phyloP scores from a whole-genome alignment of 2,888 invertebrate genomes.

The Hipparchia semele region DNA sequence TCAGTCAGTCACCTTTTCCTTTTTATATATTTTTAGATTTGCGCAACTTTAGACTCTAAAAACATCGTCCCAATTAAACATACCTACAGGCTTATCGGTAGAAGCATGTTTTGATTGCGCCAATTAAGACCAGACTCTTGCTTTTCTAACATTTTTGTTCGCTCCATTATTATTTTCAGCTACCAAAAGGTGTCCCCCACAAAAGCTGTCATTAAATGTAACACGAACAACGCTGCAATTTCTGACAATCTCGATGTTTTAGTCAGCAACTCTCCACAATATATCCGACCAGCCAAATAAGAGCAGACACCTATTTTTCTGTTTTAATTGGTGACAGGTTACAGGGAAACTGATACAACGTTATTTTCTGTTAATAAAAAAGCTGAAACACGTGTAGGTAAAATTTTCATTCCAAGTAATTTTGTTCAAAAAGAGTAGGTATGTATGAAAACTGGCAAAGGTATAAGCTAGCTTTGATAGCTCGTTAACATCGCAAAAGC shows the following conservation, averaged over 20 bases:
- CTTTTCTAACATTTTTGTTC: not conserved
- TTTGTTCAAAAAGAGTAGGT: too few relatives aligned
- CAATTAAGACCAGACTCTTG: not conserved
- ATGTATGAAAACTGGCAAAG: too few relatives aligned
- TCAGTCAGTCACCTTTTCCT: too few relatives aligned
- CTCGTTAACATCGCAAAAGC: too few relatives aligned
- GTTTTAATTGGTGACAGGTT: slow-evolving; percentile 3
- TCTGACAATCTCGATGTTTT: not conserved
- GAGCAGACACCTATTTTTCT: not conserved
- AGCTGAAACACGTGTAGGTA: too few relatives aligned
- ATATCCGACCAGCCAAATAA: not conserved
- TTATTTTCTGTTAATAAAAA: too few relatives aligned
- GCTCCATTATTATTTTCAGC: not conserved
- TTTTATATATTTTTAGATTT: too few relatives aligned
- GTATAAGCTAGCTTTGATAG: too few relatives aligned
- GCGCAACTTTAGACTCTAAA: too few relatives aligned
- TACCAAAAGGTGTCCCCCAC: not conserved
- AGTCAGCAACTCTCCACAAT: not conserved
- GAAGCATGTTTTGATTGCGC: not conserved
- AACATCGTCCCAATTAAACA: too few relatives aligned
- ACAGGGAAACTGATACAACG: not conserved
- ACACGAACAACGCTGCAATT: not conserved
- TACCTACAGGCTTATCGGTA: not conserved
- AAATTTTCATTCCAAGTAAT: too few relatives aligned
- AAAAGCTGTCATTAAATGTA: slow-evolving; percentile 1